Base-by-base conservation (phyloP, 2,113 vertebrate species). In the Edolisoma coerulescens region DNA sequence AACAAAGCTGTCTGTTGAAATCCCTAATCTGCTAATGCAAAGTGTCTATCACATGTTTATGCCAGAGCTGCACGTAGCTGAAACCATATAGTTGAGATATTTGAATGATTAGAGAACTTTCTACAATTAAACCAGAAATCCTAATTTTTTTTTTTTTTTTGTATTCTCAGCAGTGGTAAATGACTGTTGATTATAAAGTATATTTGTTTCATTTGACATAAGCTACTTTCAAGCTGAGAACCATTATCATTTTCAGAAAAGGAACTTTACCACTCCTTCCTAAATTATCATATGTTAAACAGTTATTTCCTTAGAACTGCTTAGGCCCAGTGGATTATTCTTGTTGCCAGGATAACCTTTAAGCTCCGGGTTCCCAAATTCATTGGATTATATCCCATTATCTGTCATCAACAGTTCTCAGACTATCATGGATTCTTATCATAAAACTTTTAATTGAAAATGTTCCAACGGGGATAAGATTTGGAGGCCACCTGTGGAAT, bases 371-470 rank as follows among this genome's bases (percentile, higher is more conserved):
- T 87, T 91, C 74, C 78, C 67, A 87, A 45, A 85, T 69, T 83
- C 39, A 32, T 28, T 82, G 67, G 74, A 50, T 91, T 87, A 82
- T 63, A 54, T 21, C 56, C 53, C 41, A 64, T 88, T 93, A 91
- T 83, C 79, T 54, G 15, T 22, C 79, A 89, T 90, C 75, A 88
- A 14, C 27, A 45, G 8, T 63, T 90, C 83, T 86, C 42, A 84
- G 42, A 30, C n/a, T 81, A n/a, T 50, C 88, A 50, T 23, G 50
- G 68, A 59, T 84, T 18, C 54, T 81, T 70, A 95, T 90, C 50
- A 67, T 44, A 39, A 84, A 93, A 95, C 33, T 95, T 94, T 89
- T 93, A 88, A 95, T 95, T 95, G 94, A 95, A 95, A 97, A 95
- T 95, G 10, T 90, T 93, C 52, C 91, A 89, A 21, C 33, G 37